phyloP scores from a whole-genome alignment of 1,140 invertebrate genomes.

The Drosophila parabipectinata region DNA sequence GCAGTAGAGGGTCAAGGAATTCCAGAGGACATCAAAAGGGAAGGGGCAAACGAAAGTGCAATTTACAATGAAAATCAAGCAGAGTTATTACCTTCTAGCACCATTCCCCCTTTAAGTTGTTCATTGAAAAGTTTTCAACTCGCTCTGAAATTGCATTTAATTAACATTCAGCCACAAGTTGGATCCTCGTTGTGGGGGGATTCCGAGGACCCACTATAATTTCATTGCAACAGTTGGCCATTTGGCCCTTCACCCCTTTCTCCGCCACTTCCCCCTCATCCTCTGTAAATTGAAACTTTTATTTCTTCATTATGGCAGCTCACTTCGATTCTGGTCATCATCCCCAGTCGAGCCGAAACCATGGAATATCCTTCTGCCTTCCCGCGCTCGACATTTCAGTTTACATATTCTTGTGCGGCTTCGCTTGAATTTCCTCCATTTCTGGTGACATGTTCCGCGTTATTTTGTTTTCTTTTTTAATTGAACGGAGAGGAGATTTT shows the following conservation, averaged over 20 bases:
- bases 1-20: background rate
- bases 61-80: constrained; percentile 4
- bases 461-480: constrained; percentile 41
- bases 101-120: background rate
- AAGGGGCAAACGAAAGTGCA: constrained; percentile 14
- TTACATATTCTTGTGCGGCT: constrained; percentile 25
- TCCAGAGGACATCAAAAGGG: background rate
- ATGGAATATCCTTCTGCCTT: constrained; percentile 6
- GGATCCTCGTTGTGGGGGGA: background rate
- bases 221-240: constrained; percentile 34
- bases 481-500: constrained; percentile 44
- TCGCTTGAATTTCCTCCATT: constrained; percentile 29
- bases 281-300: constrained; percentile 29
- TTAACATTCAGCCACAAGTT: constrained; percentile 30
- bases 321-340: constrained; percentile 16
- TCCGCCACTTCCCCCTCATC: background rate
- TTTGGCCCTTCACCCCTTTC: background rate
- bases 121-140: constrained; percentile 16
- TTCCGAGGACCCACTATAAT: constrained; percentile 5
- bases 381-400: constrained; percentile 39
- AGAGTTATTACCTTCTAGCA: background rate
- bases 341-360: constrained; percentile 1
- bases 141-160: constrained; percentile 24
- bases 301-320: constrained; percentile 30
- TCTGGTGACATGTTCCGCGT: constrained; percentile 22